These are phyloP conservation scores for Ondatra zibethicus DNA, from an alignment of 2,113 vertebrate genomes.

Conservation along the genomic window DNA sequence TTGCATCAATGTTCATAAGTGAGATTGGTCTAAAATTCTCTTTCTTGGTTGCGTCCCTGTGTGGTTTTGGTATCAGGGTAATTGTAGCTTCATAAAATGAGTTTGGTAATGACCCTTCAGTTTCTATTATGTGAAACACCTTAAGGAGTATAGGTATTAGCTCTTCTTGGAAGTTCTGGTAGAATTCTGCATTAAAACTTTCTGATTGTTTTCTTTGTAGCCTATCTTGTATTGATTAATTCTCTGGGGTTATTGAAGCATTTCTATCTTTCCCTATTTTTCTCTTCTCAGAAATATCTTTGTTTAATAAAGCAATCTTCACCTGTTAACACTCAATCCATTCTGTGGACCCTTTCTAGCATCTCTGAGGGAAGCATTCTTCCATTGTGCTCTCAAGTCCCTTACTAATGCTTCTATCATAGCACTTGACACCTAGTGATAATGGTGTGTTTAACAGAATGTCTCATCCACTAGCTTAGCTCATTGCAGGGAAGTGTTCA, in stretches of 20 bases:
- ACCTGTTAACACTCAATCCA: background rate
- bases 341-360: background rate
- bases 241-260: background rate
- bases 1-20: too few relatives aligned
- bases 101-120: too few relatives aligned
- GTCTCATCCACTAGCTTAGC: background rate
- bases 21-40: too few relatives aligned
- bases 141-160: too few relatives aligned
- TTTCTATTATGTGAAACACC: too few relatives aligned
- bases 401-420: background rate
- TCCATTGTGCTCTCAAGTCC: background rate
- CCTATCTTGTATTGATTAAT: background rate
- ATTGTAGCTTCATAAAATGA: too few relatives aligned
- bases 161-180: background rate
- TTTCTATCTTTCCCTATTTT: background rate
- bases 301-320: background rate
- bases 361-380: background rate
- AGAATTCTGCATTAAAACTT: too few relatives aligned
- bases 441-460: background rate
- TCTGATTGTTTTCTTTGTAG: background rate
- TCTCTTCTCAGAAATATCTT: background rate
- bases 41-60: too few relatives aligned
- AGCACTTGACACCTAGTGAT: background rate
- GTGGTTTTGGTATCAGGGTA: too few relatives aligned
- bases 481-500: slow-evolving; percentile 40